phyloP scores from a whole-genome alignment of 2,113 vertebrate species.

The Aptenodytes patagonicus region DNA sequence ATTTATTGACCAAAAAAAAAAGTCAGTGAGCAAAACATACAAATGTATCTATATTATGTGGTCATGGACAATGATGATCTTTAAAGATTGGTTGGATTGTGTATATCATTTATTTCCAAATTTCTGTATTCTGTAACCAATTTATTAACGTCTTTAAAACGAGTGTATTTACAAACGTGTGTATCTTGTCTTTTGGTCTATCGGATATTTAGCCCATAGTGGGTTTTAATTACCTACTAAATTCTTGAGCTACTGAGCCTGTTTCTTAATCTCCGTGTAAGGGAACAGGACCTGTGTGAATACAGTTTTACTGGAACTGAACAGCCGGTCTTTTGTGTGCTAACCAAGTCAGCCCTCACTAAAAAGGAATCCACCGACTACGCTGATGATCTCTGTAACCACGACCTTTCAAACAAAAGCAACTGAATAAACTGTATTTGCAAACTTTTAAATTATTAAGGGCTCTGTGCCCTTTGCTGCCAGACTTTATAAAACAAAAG shows the following conservation, averaged over 20 bases:
- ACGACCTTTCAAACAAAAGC: conserved; percentile 11
- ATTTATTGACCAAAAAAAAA: background rate
- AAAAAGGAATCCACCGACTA: background rate
- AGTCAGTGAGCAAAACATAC: accelerated
- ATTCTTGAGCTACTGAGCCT: background rate
- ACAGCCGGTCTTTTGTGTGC: conserved; percentile 23
- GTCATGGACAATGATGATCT: background rate
- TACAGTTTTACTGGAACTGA: conserved; percentile 32
- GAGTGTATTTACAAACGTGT: background rate
- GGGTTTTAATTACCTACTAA: background rate
- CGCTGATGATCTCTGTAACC: background rate
- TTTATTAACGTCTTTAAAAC: background rate
- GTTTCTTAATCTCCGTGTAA: background rate
- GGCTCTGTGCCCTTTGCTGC: background rate
- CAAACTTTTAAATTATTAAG: background rate
- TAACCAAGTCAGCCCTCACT: background rate
- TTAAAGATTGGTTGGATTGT: background rate
- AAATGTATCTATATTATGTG: background rate
- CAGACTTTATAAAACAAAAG: background rate
- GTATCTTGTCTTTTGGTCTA: background rate
- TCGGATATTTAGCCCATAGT: background rate
- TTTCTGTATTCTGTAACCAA: background rate
- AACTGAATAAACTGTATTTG: background rate
- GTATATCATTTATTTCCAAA: background rate
- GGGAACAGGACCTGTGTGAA: conserved; percentile 22